phyloP scores from a whole-genome alignment of 2,888 invertebrate genomes.

The Nomada flava region DNA sequence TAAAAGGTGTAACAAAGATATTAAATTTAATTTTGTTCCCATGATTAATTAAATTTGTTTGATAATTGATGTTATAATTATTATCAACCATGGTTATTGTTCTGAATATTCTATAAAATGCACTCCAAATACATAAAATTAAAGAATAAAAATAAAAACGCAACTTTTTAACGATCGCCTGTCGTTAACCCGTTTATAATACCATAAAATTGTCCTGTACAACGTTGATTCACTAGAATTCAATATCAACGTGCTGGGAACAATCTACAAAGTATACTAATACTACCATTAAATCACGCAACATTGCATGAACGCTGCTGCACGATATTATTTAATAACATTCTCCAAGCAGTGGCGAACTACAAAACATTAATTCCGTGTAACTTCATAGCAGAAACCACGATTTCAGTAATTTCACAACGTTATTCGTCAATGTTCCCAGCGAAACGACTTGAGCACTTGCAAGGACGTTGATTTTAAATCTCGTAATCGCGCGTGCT shows the following conservation, averaged over 20 bases:
- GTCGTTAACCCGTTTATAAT: not conserved
- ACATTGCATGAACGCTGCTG: not conserved
- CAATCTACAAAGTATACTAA: conserved; percentile 14
- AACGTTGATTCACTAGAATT: conserved; percentile 7
- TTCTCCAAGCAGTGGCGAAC: not conserved
- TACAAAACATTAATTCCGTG: conserved; percentile 1
- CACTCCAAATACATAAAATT: not conserved
- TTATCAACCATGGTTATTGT: too few species aligned
- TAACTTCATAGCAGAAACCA: not conserved
- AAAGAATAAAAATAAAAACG: not conserved
- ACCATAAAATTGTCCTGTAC: not conserved
- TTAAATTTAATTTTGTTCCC: too few species aligned
- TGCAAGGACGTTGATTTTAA: not conserved
- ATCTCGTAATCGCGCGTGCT: not conserved
- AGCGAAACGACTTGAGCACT: not conserved
- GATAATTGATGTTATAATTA: too few species aligned
- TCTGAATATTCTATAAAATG: too few species aligned
- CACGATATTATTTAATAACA: conserved; percentile 28
- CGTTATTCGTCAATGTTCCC: not conserved
- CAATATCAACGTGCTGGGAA: conserved; percentile 7
- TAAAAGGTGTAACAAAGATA: too few species aligned
- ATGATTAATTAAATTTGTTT: too few species aligned
- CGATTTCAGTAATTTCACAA: conserved; percentile 2
- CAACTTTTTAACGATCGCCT: not conserved
- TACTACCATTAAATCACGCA: conserved; percentile 34